Conservation (phyloP, 92 coral and sea anemone species). For the Porites evermanni region DNA sequence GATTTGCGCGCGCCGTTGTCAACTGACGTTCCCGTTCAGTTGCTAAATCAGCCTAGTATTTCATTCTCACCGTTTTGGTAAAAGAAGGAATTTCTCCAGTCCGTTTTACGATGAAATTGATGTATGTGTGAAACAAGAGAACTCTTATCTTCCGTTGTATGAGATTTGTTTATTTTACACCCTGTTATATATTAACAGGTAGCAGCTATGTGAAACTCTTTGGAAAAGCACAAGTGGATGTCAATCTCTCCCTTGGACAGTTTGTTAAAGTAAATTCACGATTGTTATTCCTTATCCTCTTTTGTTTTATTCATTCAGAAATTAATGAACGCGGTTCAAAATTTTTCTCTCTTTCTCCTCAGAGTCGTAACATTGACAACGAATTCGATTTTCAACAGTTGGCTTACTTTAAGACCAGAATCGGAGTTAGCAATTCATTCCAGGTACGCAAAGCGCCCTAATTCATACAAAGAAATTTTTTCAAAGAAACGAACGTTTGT, state of each 20-base stretch:
- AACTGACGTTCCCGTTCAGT: too few relatives aligned
- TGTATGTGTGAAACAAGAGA: too few relatives aligned
- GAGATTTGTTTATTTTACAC: background rate
- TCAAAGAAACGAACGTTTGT: background rate
- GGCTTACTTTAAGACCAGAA: constrained; percentile 96
- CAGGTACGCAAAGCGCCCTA: constrained; percentile 61
- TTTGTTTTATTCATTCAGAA: background rate
- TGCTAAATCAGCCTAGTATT: too few relatives aligned
- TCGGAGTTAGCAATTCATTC: constrained; percentile 88
- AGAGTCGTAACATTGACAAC: constrained; percentile 94
- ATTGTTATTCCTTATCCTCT: background rate
- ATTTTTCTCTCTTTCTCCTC: constrained; percentile 17
- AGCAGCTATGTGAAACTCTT: constrained; percentile 87
- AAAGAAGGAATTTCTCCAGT: too few relatives aligned
- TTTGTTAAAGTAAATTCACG: constrained; percentile 78
- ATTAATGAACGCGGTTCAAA: background rate
- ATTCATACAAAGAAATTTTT: background rate
- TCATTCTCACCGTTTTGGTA: too few relatives aligned
- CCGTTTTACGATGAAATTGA: too few relatives aligned
- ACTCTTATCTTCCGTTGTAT: background rate
- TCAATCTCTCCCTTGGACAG: constrained; percentile 93
- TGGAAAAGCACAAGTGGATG: constrained; percentile 96
- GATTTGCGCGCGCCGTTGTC: too few relatives aligned
- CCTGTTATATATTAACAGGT: constrained; percentile 41
- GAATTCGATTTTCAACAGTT: constrained; percentile 87